Evolutionary conservation across 2,888 invertebrate genomes (phyloP), one percentile per base, ranked within the genome.

Genomic region (Vandiemenella viatica): DNA sequence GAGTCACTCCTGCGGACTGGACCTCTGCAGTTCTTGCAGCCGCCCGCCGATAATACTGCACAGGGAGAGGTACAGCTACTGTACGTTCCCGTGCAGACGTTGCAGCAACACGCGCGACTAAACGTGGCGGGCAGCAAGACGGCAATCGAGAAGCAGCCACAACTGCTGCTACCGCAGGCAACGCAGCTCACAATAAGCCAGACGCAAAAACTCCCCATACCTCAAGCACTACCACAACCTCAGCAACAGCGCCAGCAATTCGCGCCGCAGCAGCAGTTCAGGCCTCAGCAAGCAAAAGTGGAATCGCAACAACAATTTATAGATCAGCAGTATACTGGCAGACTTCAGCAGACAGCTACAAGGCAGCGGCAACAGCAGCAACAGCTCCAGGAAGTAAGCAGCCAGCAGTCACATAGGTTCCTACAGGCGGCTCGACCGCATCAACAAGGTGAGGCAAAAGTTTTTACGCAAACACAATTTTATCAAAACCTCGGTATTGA

Each of bases 41-140:
- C 10, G 32, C 13, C 13, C 32, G n/a, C 13, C 32, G 32, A 32
- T 10, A 10, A 10, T n/a, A n/a, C 10, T 13, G 32, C 32, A 10
- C n/a, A n/a, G 6, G 54, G 53, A 37, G 78, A 81, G 65, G 80
- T 87, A 0, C 87, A 88, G 60, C 64, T 88, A 32, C 69, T 89
- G 0, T 89, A 88, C 60, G 86, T 89, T 0, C 88, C 88, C 5
- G 72, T 86, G 19, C 86, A 89, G 59, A 77, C 83, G 1, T 63
- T 86, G 18, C 76, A 77, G 56, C 68, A 74, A 60, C 60, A 66
- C 18, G 65, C 63, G 4, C 52, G n/a, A n/a, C n/a, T n/a, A n/a
- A n/a, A n/a, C n/a, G n/a, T n/a, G n/a, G n/a, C n/a, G n/a, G n/a
- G n/a, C n/a, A n/a, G n/a, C n/a, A n/a, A n/a, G n/a, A n/a, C n/a